Evolutionary conservation across 2,113 vertebrate species (phyloP).

Genomic region (Ceyx margarethae): DNA sequence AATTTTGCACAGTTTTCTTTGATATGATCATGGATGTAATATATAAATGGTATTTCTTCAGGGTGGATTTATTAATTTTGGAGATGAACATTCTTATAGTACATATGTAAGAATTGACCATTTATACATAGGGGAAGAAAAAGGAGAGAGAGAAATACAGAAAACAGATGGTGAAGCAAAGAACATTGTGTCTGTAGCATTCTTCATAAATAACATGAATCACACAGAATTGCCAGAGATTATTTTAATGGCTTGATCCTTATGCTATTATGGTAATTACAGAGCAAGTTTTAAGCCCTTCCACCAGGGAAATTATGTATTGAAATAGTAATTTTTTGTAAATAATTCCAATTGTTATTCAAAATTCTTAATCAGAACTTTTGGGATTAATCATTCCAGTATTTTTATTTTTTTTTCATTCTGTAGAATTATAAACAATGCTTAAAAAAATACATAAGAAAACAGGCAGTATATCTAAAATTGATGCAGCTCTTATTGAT

Average conservation of each 20-base stretch:
- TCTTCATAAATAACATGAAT: slow-evolving; percentile 60
- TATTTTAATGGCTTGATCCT: slow-evolving; percentile 70
- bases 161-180: slow-evolving; percentile 18
- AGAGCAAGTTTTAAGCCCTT: slow-evolving; percentile 59
- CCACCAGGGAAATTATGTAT: slow-evolving; percentile 52
- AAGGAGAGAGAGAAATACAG: not conserved
- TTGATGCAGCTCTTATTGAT: not conserved
- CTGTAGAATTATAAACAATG: not conserved
- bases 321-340: slow-evolving; percentile 51
- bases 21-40: slow-evolving; percentile 67
- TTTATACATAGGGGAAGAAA: slow-evolving; percentile 31
- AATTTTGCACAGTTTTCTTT: slow-evolving; percentile 65
- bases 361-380: slow-evolving; percentile 52
- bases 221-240: slow-evolving; percentile 69
- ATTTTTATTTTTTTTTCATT: not conserved
- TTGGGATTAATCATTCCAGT: not conserved
- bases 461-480: not conserved
- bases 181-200: slow-evolving; percentile 10
- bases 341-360: slow-evolving; percentile 44
- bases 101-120: slow-evolving; percentile 49
- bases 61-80: slow-evolving; percentile 69
- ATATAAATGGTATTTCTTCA: slow-evolving; percentile 57
- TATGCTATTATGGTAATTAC: slow-evolving; percentile 71
- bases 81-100: slow-evolving; percentile 54
- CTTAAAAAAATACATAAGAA: not conserved